Evolutionary conservation across 2,888 invertebrate genomes (phyloP), one percentile per base, ranked within the genome.

Genomic region (Allygus modestus): DNA sequence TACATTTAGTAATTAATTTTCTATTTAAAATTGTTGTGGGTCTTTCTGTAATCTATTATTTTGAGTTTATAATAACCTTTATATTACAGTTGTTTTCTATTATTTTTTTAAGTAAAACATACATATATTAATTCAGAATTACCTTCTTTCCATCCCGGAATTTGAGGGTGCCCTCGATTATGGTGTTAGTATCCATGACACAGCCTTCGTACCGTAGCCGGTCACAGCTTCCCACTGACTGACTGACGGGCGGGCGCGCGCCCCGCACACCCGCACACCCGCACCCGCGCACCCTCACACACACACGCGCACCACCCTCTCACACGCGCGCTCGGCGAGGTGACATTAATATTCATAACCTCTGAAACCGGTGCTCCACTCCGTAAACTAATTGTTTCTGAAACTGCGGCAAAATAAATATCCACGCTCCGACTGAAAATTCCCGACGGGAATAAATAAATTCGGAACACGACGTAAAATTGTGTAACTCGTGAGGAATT

Each of bases 121-220:
- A n/a, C n/a, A n/a, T n/a, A n/a, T n/a, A n/a, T n/a, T n/a, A n/a
- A n/a, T n/a, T n/a, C n/a, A 23, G 20, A 23, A 41, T 71, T 77
- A 97, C 97, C 94, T 97, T 97, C 91, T 96, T 97, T 86, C 97
- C 97, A 90, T 97, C 97, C 87, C 97, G 93, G 92, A 96, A 97
- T 92, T 97, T 97, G 89, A 97, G 96, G 88, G 95, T 95, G 89
- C 97, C 97, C 91, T 97, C 97, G 90, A 97, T 96, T 91, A 97
- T 94, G 88, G 95, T 95, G 92, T 93, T 96, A 91, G 94, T 95
- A 93, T 96, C 96, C 91, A 95, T 94, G 20, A 41, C 43, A 37
- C 31, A 5, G 20, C 81, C 37, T n/a, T 0, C 31, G 20, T 5
- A 23, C 54, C 23, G 15, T 2, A 1, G 73, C 7, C 15, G 26